Base-by-base conservation (phyloP, 2,888 invertebrate species). In the Lasius fuliginosus region DNA sequence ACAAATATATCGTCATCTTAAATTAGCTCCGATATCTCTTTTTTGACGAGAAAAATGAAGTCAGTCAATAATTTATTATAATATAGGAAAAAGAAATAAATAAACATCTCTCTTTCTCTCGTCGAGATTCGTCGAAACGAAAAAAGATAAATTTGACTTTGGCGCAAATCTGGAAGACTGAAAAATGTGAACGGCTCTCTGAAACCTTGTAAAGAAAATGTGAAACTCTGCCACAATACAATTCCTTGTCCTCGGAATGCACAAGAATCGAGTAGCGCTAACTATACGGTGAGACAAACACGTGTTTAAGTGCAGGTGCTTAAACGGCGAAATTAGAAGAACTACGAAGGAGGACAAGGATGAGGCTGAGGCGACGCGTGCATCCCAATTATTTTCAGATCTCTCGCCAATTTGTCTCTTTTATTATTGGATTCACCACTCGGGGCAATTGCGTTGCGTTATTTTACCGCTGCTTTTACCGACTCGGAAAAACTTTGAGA, bases 261-360 rank as follows among this genome's bases (percentile, higher is more conserved):
- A 23, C 40, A 12, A 79, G 69, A 69, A 23, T 46, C 69, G 33
- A 69, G 33, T 71, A 15, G 46, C 67, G 58, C 23, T 27, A 46
- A 60, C 60, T 69, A 30, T 30, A 46, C 33, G 3, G 15, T 6
- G 18, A 33, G 58, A 60, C 79, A 60, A 79, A 62, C 71, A 81
- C 71, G 71, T 71, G 71, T 81, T 81, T 71, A 81, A 81, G 60
- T 71, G 79, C 60, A 71, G 79, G 36, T 71, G 60, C 46, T 81
- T 71, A 60, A 62, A 62, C 33, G 8, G 12, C 71, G 46, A 81
- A 81, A 81, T 81, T 81, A 71, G 79, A 79, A 69, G 69, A 69
- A 60, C 36, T 60, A 8, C 4, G 69, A 58, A 36, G 27, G 27
- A 67, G 30, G 40, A 58, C 79, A 69, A 79, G 42, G 69, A 68